phyloP scores from a whole-genome alignment of 2,888 invertebrate species.

The Acanthoscelides obtectus region DNA sequence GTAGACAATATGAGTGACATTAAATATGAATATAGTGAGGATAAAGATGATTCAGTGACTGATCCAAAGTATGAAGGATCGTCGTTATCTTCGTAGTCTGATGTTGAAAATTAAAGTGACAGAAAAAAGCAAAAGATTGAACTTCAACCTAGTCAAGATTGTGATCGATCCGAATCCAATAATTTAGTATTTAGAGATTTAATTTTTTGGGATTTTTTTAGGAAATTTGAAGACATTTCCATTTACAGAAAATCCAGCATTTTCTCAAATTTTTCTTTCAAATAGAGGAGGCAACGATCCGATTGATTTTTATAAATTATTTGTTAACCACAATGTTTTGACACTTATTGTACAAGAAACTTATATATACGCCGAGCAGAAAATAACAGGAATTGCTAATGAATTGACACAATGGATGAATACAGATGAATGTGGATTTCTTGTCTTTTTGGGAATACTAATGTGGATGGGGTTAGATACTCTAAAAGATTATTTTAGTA shows the following conservation, averaged over 20 bases:
- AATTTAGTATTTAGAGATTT: no score
- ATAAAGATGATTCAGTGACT: not conserved
- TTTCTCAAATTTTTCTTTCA: not conserved
- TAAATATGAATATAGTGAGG: not conserved
- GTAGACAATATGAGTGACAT: not conserved
- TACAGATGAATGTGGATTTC: conserved; percentile 14
- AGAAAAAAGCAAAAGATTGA: not conserved
- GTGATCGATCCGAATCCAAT: no score
- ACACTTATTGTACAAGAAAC: conserved; percentile 11
- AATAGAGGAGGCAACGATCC: not conserved
- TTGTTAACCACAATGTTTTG: not conserved
- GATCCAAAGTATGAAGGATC: not conserved
- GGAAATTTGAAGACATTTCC: not conserved
- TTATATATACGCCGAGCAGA: conserved; percentile 12
- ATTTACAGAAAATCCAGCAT: not conserved
- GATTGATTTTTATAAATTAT: not conserved
- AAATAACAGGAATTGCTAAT: conserved; percentile 9
- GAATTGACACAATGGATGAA: conserved; percentile 11
- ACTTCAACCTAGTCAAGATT: not conserved
- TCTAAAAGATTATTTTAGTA: conserved; percentile 14
- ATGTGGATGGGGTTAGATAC: conserved; percentile 22
- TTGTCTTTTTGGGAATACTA: conserved; percentile 18
- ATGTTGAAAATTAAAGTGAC: not conserved
- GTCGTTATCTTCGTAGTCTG: not conserved
- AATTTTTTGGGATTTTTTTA: not conserved